Percentiles rank a stretch among this genome's conserved stretches.
Evolutionary conservation across 1,140 invertebrate genomes (phyloP).

Genomic region (Cyclina sinensis): DNA sequence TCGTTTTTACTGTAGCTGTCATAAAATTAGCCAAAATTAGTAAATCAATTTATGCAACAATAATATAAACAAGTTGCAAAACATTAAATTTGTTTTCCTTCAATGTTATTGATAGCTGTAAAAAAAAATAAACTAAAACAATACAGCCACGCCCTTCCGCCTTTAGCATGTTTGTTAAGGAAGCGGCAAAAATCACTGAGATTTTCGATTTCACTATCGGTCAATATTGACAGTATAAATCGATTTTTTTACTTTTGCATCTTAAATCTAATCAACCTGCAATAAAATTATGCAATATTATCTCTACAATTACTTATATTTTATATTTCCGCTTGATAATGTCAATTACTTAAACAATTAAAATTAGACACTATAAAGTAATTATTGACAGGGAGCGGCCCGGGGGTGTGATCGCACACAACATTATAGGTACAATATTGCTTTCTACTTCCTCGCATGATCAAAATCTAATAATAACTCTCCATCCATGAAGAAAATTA

Average conservation of each 20-base stretch:
- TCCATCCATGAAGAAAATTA: background rate
- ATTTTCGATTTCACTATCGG: background rate
- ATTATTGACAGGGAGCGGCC: conserved; percentile 21
- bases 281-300: conserved; percentile 29
- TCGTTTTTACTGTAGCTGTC: no score
- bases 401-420: background rate
- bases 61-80: no score
- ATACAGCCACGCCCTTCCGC: background rate
- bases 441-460: conserved; percentile 18
- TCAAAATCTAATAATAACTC: background rate
- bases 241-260: conserved; percentile 17
- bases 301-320: background rate
- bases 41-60: no score
- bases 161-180: background rate
- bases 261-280: conserved; percentile 26
- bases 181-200: background rate
- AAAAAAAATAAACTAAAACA: conserved; percentile 11
- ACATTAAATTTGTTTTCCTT: no score
- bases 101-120: background rate
- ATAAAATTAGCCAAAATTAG: no score
- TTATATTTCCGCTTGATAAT: conserved; percentile 43
- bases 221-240: conserved; percentile 33
- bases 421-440: conserved; percentile 10
- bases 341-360: conserved; percentile 44
- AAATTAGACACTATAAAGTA: background rate